Evolutionary conservation across 2,888 invertebrate species (phyloP), one percentile per base, ranked within the genome.

Genomic region (Pterostichus madidus): DNA sequence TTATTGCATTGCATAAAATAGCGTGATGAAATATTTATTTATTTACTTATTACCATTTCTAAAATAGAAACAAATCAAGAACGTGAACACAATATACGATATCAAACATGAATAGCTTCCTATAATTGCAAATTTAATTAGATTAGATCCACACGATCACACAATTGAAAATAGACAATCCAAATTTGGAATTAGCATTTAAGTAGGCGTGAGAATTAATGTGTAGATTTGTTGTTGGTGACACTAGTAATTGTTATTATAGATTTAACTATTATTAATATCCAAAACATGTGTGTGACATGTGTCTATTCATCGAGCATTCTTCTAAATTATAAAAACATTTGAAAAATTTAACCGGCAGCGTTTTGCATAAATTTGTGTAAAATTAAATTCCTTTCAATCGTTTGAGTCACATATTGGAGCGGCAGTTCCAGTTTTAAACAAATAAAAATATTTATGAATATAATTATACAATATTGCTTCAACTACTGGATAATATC

Each of bases 401-500:
- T 49, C 49, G 15, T 31, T 24, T 24, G 53, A 76, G 53, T 76
- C 11, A 53, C 56, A 35, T 53, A 76, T 53, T 76, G 53, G 76
- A 52, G 13, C 52, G 49, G 75, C 52, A 76, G 76, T 53, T 13
- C 76, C 35, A 53, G 53, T 76, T 76, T 76, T 6, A 13, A 49
- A n/a, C 24, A 10, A 76, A 76, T 39, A 76, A 53, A 13, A 53
- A 68, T 15, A 64, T 64, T 7, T 31, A 13, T 68, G 17, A 49
- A 32, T 76, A 76, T 76, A 76, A 76, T 76, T 76, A 24, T 24
- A 53, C 53, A 76, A 7, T 15, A 53, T 76, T 76, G 52, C 76
- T 53, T 15, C 17, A 76, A 61, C 61, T 35, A 35, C 64, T 64
- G n/a, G 49, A 49, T 49, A 64, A 64, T 32, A 31, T 32, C 32